Conservation (phyloP, 2,113 vertebrate species). For the Sceloporus tristichus region DNA sequence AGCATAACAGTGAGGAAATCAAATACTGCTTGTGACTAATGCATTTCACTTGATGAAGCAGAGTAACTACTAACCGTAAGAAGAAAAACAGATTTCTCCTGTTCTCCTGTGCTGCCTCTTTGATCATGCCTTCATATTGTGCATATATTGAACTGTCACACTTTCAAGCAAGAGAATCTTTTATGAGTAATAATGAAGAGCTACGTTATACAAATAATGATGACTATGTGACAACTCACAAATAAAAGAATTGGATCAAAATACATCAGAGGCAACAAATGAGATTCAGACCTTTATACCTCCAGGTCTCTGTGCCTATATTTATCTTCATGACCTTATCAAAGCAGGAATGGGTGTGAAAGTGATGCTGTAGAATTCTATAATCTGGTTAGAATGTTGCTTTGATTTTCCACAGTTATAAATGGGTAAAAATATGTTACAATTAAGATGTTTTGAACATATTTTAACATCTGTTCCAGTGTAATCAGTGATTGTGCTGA, state of each 20-base stretch:
- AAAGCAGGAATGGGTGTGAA: background rate
- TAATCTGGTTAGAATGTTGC: background rate
- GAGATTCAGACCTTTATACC: conserved; percentile 42
- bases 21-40: conserved; percentile 54
- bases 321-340: conserved; percentile 46
- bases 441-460: background rate
- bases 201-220: conserved; percentile 60
- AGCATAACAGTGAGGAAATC: conserved; percentile 47
- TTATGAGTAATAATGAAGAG: conserved; percentile 61
- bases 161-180: conserved; percentile 55
- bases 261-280: conserved; percentile 57
- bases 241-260: conserved; percentile 47
- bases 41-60: background rate
- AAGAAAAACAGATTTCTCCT: conserved; percentile 47
- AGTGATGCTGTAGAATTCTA: background rate
- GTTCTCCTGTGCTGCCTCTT: conserved; percentile 53
- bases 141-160: conserved; percentile 37
- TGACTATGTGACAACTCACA: conserved; percentile 26
- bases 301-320: conserved; percentile 37
- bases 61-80: background rate
- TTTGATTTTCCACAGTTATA: background rate
- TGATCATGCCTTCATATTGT: conserved; percentile 49
- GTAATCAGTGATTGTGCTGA: background rate
- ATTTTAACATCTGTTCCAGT: background rate
- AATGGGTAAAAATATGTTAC: background rate